phyloP scores from a whole-genome alignment of 2,797 vertebrate genomes.

The Protonibea diacanthus region DNA sequence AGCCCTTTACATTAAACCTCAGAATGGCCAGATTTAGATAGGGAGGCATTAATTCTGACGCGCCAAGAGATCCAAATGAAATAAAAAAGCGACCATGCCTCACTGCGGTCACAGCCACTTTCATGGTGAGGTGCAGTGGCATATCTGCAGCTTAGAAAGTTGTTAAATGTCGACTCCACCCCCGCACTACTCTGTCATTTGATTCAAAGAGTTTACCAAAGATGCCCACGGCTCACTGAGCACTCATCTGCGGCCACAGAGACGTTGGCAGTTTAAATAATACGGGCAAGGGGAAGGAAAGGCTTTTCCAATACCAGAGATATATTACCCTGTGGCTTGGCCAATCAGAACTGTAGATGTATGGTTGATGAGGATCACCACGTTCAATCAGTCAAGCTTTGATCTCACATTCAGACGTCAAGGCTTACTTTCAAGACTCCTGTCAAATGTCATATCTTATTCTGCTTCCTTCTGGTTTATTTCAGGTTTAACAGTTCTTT shows the following conservation, averaged over 20 bases:
- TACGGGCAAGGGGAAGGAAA: slow-evolving; percentile 25
- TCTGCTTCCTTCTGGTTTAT: background rate
- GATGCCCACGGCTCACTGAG: slow-evolving; percentile 58
- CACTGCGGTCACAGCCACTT: slow-evolving; percentile 67
- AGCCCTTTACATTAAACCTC: slow-evolving; percentile 71
- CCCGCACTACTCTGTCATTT: slow-evolving; percentile 78
- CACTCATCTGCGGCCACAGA: slow-evolving; percentile 53
- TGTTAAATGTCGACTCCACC: slow-evolving; percentile 74
- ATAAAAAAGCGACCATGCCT: slow-evolving; percentile 60
- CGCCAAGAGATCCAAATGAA: slow-evolving; percentile 43
- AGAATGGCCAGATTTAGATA: slow-evolving; percentile 65
- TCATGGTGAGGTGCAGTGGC: slow-evolving; percentile 66
- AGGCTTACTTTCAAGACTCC: background rate
- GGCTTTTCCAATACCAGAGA: slow-evolving; percentile 45
- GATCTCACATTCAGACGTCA: background rate
- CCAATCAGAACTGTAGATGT: slow-evolving; percentile 1
- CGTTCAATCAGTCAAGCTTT: background rate
- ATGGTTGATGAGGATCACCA: background rate
- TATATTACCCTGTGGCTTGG: slow-evolving; percentile 17
- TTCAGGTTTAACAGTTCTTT: background rate
- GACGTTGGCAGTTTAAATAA: slow-evolving; percentile 55
- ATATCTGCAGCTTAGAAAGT: slow-evolving; percentile 65
- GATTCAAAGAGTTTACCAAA: slow-evolving; percentile 64
- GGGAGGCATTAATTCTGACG: slow-evolving; percentile 62
- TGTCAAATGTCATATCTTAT: background rate